phyloP scores from a whole-genome alignment of 2,797 vertebrate genomes.

The Sebastes melanostomus region DNA sequence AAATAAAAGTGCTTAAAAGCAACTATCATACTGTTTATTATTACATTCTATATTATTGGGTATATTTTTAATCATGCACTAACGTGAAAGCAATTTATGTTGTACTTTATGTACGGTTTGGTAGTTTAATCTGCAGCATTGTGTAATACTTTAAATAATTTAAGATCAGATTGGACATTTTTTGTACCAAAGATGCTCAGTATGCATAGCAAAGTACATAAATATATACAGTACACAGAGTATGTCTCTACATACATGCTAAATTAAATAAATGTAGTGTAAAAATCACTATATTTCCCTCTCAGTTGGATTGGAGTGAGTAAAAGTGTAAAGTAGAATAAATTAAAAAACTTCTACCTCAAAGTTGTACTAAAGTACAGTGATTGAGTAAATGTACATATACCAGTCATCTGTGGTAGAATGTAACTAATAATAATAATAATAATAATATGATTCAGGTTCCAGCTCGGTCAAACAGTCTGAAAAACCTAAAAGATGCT shows the following conservation, averaged over 20 bases:
- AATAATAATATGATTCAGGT: background rate
- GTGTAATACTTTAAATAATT: background rate
- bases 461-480: background rate
- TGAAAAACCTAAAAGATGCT: too few relatives aligned
- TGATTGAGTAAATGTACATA: too few relatives aligned
- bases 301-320: background rate
- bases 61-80: background rate
- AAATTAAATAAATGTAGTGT: background rate
- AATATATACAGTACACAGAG: too few relatives aligned
- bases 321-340: background rate
- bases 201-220: background rate
- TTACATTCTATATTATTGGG: background rate
- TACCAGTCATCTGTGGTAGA: background rate
- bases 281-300: background rate
- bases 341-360: too few relatives aligned
- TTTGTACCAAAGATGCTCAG: background rate
- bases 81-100: background rate
- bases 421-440: background rate
- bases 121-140: background rate
- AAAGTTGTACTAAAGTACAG: background rate
- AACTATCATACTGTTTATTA: background rate
- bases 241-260: too few relatives aligned
- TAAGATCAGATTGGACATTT: rapidly evolving
- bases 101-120: background rate
- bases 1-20: background rate